Evolutionary conservation across 2,113 vertebrate species (phyloP), one percentile per base, ranked within the genome.

Genomic region (Petrocephalus zakoni): DNA sequence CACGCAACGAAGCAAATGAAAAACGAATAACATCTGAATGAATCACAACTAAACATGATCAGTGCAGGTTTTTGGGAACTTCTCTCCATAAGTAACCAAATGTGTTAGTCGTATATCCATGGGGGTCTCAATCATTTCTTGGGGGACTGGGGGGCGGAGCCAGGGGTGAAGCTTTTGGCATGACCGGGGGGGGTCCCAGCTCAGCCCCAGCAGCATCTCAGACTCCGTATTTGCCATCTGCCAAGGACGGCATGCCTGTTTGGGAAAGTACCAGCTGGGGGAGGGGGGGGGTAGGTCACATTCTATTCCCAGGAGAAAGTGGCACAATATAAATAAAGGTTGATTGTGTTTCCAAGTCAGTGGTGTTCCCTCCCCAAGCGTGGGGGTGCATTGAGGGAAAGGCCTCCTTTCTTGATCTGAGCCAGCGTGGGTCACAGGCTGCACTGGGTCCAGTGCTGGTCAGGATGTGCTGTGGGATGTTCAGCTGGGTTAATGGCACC

Each of bases 61-160:
- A 90, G 87, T 64, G 88, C 85, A 82, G 90, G 90, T 87, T 90
- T 89, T 90, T 89, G 72, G 78, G 85, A 89, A 90, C 89, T 55
- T 78, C 89, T 92, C 9, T 90, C 88, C 58, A 92, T 92, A 89
- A 90, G 89, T 87, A 87, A 90, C 91, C 92, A 92, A 92, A 88
- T 91, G 88, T 89, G 89, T 56, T 87, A 82, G 88, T 53, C 90
- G 91, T 88, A 91, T 85, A 75, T 25, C 64, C 87, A 58, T 88
- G 56, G 82, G 90, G 87, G 85, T 90, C 89, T 91, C 89, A 91
- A 89, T 93, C 91, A 92, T 91, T 89, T 90, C 55, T 34, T 89
- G 87, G 91, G 94, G 94, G 95, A 94, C 2, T 2, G 87, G 47
- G 22, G 84, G 51, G 56, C 9, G 56, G 56, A 17, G 85, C 10